Evolutionary conservation across 2,888 invertebrate genomes (phyloP).

Genomic region (Leucozona laternaria): DNA sequence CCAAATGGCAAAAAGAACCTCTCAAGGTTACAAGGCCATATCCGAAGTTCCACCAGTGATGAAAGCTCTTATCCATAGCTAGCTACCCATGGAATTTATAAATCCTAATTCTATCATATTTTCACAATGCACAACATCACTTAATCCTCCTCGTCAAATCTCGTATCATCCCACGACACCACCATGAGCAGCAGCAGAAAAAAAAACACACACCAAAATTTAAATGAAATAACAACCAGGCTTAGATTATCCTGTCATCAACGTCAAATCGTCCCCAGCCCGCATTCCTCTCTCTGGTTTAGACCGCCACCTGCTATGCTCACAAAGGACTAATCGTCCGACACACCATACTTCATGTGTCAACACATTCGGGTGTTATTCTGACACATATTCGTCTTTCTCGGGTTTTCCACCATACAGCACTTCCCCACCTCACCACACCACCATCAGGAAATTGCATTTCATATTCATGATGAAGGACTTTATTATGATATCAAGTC

Average conservation of each 20-base stretch:
- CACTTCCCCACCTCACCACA: conserved; percentile 1
- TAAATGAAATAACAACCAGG: conserved; percentile 47
- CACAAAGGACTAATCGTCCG: conserved; percentile 73
- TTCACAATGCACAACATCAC: neutral
- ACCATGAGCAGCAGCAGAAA: neutral
- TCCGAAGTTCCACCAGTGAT: no score
- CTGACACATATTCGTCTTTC: conserved; percentile 66
- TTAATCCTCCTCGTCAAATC: neutral
- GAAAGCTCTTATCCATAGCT: neutral
- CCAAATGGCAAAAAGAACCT: no score
- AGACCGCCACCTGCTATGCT: conserved; percentile 43
- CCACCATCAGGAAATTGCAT: conserved; percentile 70
- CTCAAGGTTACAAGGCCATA: no score
- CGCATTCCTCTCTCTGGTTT: neutral
- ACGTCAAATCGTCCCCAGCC: conserved; percentile 62
- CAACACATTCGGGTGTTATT: conserved; percentile 72
- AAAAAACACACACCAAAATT: conserved; percentile 10
- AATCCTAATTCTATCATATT: neutral
- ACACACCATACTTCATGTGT: conserved; percentile 72
- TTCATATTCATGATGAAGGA: conserved; percentile 75
- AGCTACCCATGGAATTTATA: neutral
- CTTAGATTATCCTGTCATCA: conserved; percentile 64
- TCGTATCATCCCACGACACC: neutral
- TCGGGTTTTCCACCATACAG: neutral
- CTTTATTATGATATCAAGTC: conserved; percentile 74